These are phyloP conservation scores for Trichosurus vulpecula DNA, from an alignment of 2,797 vertebrate species.

Conservation along the genomic window DNA sequence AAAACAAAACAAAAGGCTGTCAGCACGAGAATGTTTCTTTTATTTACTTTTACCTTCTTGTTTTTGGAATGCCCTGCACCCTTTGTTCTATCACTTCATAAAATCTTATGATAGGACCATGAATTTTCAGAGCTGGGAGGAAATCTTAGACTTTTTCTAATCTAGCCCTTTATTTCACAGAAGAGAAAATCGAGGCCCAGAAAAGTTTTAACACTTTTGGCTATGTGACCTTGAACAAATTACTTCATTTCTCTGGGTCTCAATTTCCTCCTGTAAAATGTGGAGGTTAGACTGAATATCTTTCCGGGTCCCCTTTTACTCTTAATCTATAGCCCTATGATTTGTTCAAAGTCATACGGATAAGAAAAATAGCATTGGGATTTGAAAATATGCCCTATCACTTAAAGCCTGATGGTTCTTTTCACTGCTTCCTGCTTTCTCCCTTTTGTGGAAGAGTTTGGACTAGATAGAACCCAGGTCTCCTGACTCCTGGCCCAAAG, in stretches of 20 bases:
- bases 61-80: neutral
- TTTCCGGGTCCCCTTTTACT: neutral
- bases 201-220: neutral
- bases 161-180: no score
- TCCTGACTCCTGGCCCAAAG: neutral
- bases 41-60: neutral
- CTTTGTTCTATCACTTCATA: neutral
- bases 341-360: neutral
- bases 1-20: neutral
- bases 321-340: neutral
- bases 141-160: no score
- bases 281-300: neutral
- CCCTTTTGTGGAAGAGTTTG: neutral
- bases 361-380: neutral
- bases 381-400: neutral
- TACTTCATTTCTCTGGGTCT: neutral
- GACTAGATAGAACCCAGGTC: neutral
- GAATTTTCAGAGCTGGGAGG: neutral
- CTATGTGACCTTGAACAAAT: neutral
- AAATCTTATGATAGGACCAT: neutral
- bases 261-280: neutral
- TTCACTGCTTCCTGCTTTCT: neutral
- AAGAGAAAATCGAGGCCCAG: neutral
- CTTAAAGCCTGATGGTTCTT: neutral
- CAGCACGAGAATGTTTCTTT: neutral